A percentile compares a stretch with the other conserved stretches of the same genome.
Conservation (phyloP, 2,113 vertebrate species). For the Sprattus sprattus region DNA sequence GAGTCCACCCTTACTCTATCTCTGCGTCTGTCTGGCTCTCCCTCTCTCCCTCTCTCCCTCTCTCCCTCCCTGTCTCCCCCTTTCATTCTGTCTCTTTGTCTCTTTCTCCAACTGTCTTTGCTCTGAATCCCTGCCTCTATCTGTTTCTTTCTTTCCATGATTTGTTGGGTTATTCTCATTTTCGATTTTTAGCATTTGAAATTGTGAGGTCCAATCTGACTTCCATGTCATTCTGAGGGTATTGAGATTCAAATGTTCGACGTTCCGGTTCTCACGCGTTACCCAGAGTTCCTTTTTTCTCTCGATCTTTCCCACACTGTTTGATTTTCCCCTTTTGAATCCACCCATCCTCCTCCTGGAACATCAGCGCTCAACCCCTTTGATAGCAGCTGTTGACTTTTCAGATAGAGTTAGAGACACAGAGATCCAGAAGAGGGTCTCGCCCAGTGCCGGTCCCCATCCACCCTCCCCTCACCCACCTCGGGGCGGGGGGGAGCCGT, state of each 20-base stretch:
- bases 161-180: background rate
- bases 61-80: background rate
- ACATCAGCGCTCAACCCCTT: background rate
- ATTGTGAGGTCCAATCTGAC: background rate
- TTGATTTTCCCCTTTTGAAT: background rate
- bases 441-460: background rate
- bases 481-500: background rate
- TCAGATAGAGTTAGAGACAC: background rate
- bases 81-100: background rate
- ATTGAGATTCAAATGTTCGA: background rate
- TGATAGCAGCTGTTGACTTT: conserved; percentile 40
- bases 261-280: background rate
- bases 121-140: background rate
- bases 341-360: conserved; percentile 10
- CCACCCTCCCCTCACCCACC: background rate
- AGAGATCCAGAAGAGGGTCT: background rate
- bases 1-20: background rate
- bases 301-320: background rate
- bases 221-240: background rate
- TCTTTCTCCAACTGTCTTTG: background rate
- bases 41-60: conserved; percentile 18
- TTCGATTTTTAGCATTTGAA: background rate
- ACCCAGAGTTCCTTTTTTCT: background rate
- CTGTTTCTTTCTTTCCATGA: background rate
- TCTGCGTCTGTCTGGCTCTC: conserved; percentile 40